Percentiles rank a stretch among this genome's conserved stretches.
These are phyloP conservation scores for Amblyjoppa fuscipennis DNA, from an alignment of 2,888 invertebrate species.

Conservation along the genomic window DNA sequence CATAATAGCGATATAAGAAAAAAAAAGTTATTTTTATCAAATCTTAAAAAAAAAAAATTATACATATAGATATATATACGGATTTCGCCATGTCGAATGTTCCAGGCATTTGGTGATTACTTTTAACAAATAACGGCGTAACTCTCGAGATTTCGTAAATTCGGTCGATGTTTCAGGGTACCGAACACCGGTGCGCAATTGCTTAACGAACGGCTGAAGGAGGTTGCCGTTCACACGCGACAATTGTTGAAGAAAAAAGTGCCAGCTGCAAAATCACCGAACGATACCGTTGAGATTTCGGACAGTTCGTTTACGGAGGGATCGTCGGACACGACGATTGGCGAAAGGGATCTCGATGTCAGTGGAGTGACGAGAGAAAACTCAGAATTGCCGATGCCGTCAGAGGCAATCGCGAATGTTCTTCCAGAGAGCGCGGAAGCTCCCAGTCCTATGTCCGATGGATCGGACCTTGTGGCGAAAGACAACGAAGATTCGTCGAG, in stretches of 20 bases:
- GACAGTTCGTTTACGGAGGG: slow-evolving; percentile 12
- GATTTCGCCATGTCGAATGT: neutral
- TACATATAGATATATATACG: neutral
- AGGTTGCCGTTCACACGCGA: slow-evolving; percentile 80
- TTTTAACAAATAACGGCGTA: slow-evolving; percentile 1
- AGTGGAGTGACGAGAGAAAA: slow-evolving; percentile 15
- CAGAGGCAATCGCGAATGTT: slow-evolving; percentile 8
- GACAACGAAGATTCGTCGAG: slow-evolving; percentile 16
- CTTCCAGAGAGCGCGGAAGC: slow-evolving; percentile 8
- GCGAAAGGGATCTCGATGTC: slow-evolving; percentile 35
- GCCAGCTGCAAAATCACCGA: slow-evolving; percentile 51
- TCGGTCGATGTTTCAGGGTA: slow-evolving; percentile 76
- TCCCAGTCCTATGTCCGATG: neutral
- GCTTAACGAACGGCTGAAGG: slow-evolving; percentile 79
- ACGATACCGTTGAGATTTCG: neutral
- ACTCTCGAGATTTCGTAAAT: slow-evolving; percentile 28
- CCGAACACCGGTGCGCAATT: slow-evolving; percentile 80
- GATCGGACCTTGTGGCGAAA: neutral
- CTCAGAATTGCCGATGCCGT: slow-evolving; percentile 8
- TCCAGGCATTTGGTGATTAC: neutral
- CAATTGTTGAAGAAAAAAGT: slow-evolving; percentile 78
- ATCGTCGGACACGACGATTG: slow-evolving; percentile 9
- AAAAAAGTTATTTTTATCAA: slow-evolving; percentile 15
- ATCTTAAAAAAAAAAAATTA: slow-evolving; percentile 26
- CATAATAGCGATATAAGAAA: slow-evolving; percentile 27